phyloP scores from a whole-genome alignment of 2,113 vertebrate genomes.

The Poeciliopsis retropinna region DNA sequence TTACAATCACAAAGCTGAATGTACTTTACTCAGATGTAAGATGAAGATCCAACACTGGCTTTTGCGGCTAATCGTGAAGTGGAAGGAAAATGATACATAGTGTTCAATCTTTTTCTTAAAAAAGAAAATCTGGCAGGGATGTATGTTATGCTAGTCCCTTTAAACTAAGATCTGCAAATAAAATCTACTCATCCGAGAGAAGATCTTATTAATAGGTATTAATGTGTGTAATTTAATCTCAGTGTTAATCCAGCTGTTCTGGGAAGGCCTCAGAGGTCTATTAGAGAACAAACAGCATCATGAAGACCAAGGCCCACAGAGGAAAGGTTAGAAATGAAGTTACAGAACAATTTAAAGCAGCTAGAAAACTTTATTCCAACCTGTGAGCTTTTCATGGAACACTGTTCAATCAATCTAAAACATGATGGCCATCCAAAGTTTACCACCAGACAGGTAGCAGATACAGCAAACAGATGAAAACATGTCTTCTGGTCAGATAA shows the following conservation, averaged over 20 bases:
- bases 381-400: background rate
- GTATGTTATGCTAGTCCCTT: background rate
- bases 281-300: no score
- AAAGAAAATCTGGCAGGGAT: no score
- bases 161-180: background rate
- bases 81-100: background rate
- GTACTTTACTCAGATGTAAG: background rate
- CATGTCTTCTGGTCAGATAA: background rate
- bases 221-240: background rate
- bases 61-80: background rate
- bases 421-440: background rate
- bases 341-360: no score
- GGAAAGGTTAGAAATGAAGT: no score
- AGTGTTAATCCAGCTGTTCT: background rate
- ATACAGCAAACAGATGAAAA: background rate
- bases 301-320: no score
- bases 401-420: background rate
- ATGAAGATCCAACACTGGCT: no score
- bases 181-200: background rate
- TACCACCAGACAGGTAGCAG: background rate
- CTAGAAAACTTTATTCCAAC: no score
- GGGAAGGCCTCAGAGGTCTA: no score
- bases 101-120: no score
- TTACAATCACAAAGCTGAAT: background rate
- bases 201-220: no score